Base-by-base conservation (phyloP, 2,888 invertebrate genomes). In the Pristionchus arcanus region DNA sequence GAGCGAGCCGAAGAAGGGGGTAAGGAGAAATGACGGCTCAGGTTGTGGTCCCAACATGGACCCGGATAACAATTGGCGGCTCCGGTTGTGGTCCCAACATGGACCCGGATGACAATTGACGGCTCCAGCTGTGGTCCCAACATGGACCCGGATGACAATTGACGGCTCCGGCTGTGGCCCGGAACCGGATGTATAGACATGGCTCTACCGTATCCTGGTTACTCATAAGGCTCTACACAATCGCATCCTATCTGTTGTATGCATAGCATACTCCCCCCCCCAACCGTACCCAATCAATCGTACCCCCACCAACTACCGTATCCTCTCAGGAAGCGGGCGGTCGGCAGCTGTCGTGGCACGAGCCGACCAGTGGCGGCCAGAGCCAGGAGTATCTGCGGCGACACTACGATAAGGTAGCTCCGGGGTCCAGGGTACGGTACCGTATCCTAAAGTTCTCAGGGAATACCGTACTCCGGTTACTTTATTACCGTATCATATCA, bases 331-430 rank as follows among this genome's bases (percentile, higher is more conserved):
- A 68, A 5, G 3, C 15, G 31, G 68, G 31, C 28, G 68, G 68
- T 15, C 68, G 68, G 31, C 68, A 68, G 68, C 68, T 68, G 28
- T 68, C 68, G 68, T 68, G 68, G 68, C 68, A 31, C 28, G 68
- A 68, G 31, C 28, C 1, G 16, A 2, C 2, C 28, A 68, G 19
- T 31, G 31, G 31, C 68, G 68, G 68, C 31, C 16, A 11, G 31
- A 68, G 68, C 68, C 15, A 13, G 31, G 68, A 68, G 19, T 68
- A 34, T 15, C 28, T 68, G 15, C 28, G 19, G 68, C 28, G 19
- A 16, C 31, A 68, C 68, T 68, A 16, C 68, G 68, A 68, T n/a
- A 63, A 63, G 63, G 63, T 63, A 7, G 21, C 42, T n/a, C 3
- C 5, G 42, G 42, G 42, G 42, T 49, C 42, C 42, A 9, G 68